A percentile compares a stretch with the other conserved stretches of the same genome.
These are phyloP conservation scores for Panzeria rudis DNA, from an alignment of 2,888 invertebrate genomes.

Conservation along the genomic window DNA sequence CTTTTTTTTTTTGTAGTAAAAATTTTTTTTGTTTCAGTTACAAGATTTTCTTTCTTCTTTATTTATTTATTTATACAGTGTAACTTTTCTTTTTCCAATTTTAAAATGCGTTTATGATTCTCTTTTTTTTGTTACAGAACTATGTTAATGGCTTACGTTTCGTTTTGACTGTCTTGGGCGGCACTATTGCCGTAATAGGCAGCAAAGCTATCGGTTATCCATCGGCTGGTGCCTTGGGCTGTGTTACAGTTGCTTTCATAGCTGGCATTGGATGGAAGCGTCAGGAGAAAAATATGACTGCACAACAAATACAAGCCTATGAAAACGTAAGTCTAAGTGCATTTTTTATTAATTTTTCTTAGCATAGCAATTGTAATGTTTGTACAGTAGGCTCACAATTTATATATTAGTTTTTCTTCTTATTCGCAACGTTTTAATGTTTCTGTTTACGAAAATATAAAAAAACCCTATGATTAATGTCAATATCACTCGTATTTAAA, in stretches of 20 bases:
- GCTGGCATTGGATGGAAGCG: constrained; percentile 85
- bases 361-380: neutral
- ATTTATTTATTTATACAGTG: constrained; percentile 1
- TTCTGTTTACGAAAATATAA: no score
- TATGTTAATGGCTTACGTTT: constrained; percentile 84
- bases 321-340: constrained; percentile 78
- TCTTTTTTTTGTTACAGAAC: constrained; percentile 77
- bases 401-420: no score
- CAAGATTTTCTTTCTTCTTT: neutral
- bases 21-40: neutral
- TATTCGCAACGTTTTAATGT: no score
- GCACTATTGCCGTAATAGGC: constrained; percentile 87
- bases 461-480: no score
- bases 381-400: no score
- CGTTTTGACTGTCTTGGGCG: constrained; percentile 86
- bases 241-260: constrained; percentile 85
- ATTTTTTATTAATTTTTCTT: neutral
- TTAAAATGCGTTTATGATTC: neutral
- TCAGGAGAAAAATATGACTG: constrained; percentile 77
- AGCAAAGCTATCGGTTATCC: constrained; percentile 86
- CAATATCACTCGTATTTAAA: no score
- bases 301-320: constrained; percentile 77
- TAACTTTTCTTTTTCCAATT: neutral
- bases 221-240: constrained; percentile 87
- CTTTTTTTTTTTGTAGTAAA: no score